Evolutionary conservation across 2,888 invertebrate genomes (phyloP).

Genomic region (Volucella bombylans): DNA sequence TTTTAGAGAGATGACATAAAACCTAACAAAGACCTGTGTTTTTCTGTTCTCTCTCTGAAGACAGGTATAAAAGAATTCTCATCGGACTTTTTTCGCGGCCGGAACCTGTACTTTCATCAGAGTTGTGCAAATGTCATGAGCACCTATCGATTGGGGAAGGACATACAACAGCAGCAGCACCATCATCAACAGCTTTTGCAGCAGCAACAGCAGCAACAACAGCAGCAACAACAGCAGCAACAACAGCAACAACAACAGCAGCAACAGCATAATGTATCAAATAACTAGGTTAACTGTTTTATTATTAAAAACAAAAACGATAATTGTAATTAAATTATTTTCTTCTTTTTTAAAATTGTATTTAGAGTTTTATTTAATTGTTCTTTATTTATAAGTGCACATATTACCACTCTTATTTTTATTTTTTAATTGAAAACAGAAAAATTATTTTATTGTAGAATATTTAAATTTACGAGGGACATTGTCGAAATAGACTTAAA

Average conservation of each 20-base stretch:
- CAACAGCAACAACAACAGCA: conserved; percentile 60
- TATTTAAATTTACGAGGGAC: conserved; percentile 55
- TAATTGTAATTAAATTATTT: conserved; percentile 45
- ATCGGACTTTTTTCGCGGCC: conserved; percentile 81
- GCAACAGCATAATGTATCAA: conserved; percentile 66
- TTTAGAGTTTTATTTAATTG: conserved; percentile 45
- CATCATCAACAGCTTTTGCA: conserved; percentile 76
- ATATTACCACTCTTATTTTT: conserved; percentile 33
- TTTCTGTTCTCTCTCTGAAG: conserved; percentile 75
- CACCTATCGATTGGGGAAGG: conserved; percentile 80
- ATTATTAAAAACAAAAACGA: neutral
- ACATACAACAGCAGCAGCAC: conserved; percentile 79
- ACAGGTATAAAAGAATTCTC: conserved; percentile 82
- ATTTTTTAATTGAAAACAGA: conserved; percentile 17
- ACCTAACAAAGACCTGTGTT: conserved; percentile 39
- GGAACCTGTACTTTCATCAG: conserved; percentile 82
- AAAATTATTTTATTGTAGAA: conserved; percentile 48
- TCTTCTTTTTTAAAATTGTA: conserved; percentile 27
- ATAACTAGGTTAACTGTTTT: conserved; percentile 50
- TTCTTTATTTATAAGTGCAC: conserved; percentile 52
- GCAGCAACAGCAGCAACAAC: conserved; percentile 75
- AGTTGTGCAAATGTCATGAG: conserved; percentile 82
- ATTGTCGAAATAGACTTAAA: conserved; percentile 44
- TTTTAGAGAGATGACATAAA: conserved; percentile 34
- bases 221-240: conserved; percentile 78